Evolutionary conservation across 1,140 invertebrate species (phyloP), one percentile per base, ranked within the genome.

Genomic region (Heliothis subflexa): DNA sequence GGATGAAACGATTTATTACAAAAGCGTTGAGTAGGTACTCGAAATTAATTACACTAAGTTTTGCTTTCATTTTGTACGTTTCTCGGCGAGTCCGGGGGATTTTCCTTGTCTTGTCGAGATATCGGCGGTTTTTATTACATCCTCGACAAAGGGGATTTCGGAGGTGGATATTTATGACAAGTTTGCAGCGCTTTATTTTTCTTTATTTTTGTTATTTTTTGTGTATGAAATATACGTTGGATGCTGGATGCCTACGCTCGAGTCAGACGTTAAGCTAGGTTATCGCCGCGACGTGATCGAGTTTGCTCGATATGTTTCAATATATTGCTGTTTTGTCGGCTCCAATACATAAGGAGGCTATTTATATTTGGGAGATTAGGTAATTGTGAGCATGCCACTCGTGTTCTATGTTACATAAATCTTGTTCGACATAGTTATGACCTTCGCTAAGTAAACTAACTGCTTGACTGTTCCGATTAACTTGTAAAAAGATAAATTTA

Each of bases 1-100:
- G 86, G 89, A 91, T 91, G 89, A 93, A 92, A 94, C 90, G 91
- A 94, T 93, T 94, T 94, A 94, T 94, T 92, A 93, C 92, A 89
- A 88, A 92, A 92, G 88, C 93, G 90, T 90, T 87, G 87, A 92
- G 90, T 85, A 83, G 78, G 82, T 89, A 89, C 89, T 93, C 86
- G 75, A 82, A 93, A 92, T 94, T 94, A 94, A 94, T 94, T 93
- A 93, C 86, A 86, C 83, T 86, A 93, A 94, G 91, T 94, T 94
- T 94, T 89, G 90, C 88, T 91, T 93, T 91, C 91, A 89, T 90
- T 91, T 88, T 84, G 89, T 86, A 76, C 85, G 86, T 88, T 40
- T 9, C 33, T 91, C 92, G 92, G 85, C 75, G 80, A 52, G 83
- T 78, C 82, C 77, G 81, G 50, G 87, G 81, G 79, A 81, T 79